Percentiles rank a stretch among this genome's conserved stretches.
Evolutionary conservation across 2,888 invertebrate species (phyloP).

Genomic region (Eilema caniola): DNA sequence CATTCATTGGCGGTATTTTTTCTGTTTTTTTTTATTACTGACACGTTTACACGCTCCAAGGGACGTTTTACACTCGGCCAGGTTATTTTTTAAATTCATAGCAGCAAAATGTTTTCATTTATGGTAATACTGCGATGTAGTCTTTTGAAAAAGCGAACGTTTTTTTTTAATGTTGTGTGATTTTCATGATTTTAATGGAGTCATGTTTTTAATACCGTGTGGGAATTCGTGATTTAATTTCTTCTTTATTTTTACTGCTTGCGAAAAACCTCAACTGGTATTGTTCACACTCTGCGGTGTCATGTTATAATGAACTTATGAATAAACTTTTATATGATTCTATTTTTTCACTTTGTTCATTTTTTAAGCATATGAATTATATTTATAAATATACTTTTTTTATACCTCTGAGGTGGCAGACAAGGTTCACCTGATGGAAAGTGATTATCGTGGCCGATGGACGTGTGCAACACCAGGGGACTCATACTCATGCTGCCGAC

Average conservation of each 20-base stretch:
- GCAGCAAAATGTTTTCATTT: constrained; percentile 36
- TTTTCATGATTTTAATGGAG: constrained; percentile 20
- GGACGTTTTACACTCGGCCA: constrained; percentile 38
- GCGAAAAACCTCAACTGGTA: too few species aligned
- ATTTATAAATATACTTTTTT: too few species aligned
- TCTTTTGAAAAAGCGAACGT: constrained; percentile 15
- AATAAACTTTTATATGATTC: too few species aligned
- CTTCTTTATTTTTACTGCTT: background rate
- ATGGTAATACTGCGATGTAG: constrained; percentile 41
- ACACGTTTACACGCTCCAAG: constrained; percentile 44
- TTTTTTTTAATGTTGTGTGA: constrained; percentile 21
- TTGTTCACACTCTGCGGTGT: too few species aligned
- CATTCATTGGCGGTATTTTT: constrained; percentile 61
- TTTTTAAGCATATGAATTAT: too few species aligned
- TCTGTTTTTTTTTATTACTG: constrained; percentile 54
- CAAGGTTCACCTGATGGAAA: too few species aligned
- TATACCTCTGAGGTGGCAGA: too few species aligned
- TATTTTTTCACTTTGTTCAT: too few species aligned
- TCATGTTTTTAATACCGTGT: constrained; percentile 3
- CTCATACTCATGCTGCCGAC: too few species aligned
- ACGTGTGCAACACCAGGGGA: too few species aligned
- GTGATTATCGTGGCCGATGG: too few species aligned
- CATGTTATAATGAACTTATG: too few species aligned
- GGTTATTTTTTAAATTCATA: constrained; percentile 47
- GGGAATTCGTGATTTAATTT: background rate